Percentiles rank a stretch among this genome's conserved stretches.
Evolutionary conservation across 2,797 vertebrate species (phyloP).

Genomic region (Pantherophis vulpinus): DNA sequence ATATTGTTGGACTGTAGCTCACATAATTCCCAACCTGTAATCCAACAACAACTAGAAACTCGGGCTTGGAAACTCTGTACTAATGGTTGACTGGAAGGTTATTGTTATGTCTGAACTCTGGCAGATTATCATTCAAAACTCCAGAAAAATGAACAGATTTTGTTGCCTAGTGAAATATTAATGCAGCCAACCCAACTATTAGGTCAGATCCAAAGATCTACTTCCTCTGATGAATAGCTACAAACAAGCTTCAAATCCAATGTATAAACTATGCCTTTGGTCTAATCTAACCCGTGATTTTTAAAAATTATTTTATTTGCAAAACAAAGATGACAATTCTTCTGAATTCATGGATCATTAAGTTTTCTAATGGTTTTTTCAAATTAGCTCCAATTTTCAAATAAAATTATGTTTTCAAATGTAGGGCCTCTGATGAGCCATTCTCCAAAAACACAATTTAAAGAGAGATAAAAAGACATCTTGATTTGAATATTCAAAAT

Average conservation of each 20-base stretch:
- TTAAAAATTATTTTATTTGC: background rate
- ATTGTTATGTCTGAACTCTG: background rate
- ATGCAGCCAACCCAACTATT: background rate
- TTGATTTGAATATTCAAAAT: background rate
- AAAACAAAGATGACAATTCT: background rate
- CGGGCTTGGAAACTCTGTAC: background rate
- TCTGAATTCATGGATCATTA: background rate
- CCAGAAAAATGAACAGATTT: background rate
- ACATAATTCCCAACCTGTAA: background rate
- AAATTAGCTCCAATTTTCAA: background rate
- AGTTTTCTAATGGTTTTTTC: background rate
- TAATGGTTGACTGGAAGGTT: background rate
- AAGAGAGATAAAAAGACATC: background rate
- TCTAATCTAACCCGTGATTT: background rate
- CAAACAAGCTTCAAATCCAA: background rate
- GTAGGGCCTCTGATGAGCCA: background rate
- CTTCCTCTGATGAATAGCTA: background rate
- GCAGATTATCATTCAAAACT: background rate
- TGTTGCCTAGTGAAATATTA: background rate
- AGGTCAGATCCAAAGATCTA: background rate
- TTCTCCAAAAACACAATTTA: background rate
- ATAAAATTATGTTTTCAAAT: background rate
- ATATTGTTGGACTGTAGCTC: background rate
- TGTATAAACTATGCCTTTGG: background rate
- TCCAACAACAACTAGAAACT: background rate